A percentile compares a stretch with the other conserved stretches of the same genome.
These are phyloP conservation scores for Heterodera filipjevi DNA, from an alignment of 2,888 invertebrate genomes.

Conservation along the genomic window DNA sequence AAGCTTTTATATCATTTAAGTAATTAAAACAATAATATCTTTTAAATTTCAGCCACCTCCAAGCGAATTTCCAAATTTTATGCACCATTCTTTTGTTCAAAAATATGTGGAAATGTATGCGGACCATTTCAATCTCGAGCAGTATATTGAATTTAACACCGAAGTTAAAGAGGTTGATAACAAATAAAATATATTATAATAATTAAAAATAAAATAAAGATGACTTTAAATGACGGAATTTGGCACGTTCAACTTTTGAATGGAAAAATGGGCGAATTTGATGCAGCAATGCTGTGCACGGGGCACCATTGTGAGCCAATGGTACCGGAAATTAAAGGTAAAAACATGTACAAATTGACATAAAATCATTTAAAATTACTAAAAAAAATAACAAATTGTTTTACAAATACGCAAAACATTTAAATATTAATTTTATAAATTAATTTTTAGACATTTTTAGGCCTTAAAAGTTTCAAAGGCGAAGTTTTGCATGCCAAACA, in stretches of 20 bases:
- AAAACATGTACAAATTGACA: neutral
- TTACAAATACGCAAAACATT: neutral
- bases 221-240: conserved; percentile 10
- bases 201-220: neutral
- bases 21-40: conserved; percentile 32
- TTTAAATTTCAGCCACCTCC: conserved; percentile 48
- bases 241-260: conserved; percentile 49
- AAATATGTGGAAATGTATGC: conserved; percentile 61
- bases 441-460: conserved; percentile 45
- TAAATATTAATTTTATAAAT: too few relatives aligned
- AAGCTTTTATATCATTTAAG: too few relatives aligned
- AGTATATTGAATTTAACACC: conserved; percentile 59
- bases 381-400: neutral
- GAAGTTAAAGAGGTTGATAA: conserved; percentile 55
- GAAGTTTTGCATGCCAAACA: conserved; percentile 59
- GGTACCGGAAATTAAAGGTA: conserved; percentile 65
- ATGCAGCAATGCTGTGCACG: conserved; percentile 68
- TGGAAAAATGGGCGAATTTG: conserved; percentile 49
- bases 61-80: conserved; percentile 50
- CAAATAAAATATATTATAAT: neutral
- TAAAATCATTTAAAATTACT: too few relatives aligned
- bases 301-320: conserved; percentile 69
- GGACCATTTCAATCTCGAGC: conserved; percentile 49
- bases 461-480: conserved; percentile 63
- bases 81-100: conserved; percentile 55